These are phyloP conservation scores for Neoitamus cyanurus DNA, from an alignment of 2,888 invertebrate genomes.

Conservation along the genomic window DNA sequence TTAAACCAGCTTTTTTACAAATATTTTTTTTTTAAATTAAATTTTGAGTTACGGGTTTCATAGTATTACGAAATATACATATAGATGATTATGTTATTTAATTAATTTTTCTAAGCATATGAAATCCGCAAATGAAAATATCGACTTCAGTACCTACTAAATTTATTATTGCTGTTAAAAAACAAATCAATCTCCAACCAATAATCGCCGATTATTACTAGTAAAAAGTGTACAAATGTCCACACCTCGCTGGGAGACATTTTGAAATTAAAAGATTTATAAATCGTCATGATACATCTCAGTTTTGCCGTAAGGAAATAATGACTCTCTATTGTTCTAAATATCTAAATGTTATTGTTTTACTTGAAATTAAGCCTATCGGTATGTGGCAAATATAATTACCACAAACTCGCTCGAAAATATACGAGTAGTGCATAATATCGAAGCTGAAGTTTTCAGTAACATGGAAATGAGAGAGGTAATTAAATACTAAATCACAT, in stretches of 20 bases:
- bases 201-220: constrained; percentile 52
- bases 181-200: constrained; percentile 50
- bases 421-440: constrained; percentile 37
- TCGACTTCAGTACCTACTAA: constrained; percentile 44
- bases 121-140: constrained; percentile 43
- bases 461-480: constrained; percentile 24
- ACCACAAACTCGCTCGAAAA: constrained; percentile 36
- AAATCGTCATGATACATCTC: constrained; percentile 32
- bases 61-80: constrained; percentile 46
- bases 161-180: constrained; percentile 48
- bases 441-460: constrained; percentile 28
- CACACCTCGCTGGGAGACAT: constrained; percentile 51
- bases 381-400: constrained; percentile 19
- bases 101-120: constrained; percentile 43
- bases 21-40: too few relatives aligned
- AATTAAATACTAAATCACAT: constrained; percentile 27
- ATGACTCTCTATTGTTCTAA: constrained; percentile 18
- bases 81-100: constrained; percentile 36
- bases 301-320: constrained; percentile 40
- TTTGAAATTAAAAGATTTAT: constrained; percentile 46
- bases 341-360: too few relatives aligned
- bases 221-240: constrained; percentile 51
- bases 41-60: constrained; percentile 50
- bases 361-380: not conserved
- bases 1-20: too few relatives aligned